These are phyloP conservation scores for Porphyrio hochstetteri DNA, from an alignment of 2,113 vertebrate species.

Conservation along the genomic window DNA sequence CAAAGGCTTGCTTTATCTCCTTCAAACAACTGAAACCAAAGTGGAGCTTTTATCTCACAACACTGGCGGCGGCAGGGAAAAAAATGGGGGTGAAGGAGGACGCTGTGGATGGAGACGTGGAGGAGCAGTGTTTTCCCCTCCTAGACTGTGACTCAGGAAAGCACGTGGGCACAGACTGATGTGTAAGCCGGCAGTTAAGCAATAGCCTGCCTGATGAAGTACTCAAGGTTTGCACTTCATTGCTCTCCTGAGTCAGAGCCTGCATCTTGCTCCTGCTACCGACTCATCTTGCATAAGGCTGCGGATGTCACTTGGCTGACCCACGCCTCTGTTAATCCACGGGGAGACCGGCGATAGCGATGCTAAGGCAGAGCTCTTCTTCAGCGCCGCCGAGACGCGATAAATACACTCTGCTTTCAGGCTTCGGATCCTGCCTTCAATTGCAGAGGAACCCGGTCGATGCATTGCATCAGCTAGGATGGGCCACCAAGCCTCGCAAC, in stretches of 20 bases:
- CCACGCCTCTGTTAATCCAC: accelerated
- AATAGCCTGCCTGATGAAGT: background rate
- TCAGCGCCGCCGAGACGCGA: background rate
- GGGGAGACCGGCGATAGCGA: accelerated
- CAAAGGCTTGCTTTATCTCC: background rate
- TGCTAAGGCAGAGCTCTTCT: background rate
- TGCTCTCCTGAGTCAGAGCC: background rate
- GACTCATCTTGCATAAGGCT: background rate
- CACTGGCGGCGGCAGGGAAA: background rate
- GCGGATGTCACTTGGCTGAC: background rate
- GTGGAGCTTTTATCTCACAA: background rate
- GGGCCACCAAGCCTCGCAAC: accelerated
- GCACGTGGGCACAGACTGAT: background rate
- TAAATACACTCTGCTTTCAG: background rate
- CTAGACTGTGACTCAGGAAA: background rate
- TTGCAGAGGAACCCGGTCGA: background rate
- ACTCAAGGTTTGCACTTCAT: background rate
- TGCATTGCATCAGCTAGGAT: background rate
- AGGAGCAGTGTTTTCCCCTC: background rate
- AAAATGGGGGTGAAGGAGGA: background rate
- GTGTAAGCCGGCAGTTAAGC: background rate
- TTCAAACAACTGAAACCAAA: background rate
- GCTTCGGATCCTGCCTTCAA: accelerated
- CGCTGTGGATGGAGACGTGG: background rate
- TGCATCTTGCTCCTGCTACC: background rate